Evolutionary conservation across 2,113 vertebrate species (phyloP).

Genomic region (Petrocephalus microphthalmus): DNA sequence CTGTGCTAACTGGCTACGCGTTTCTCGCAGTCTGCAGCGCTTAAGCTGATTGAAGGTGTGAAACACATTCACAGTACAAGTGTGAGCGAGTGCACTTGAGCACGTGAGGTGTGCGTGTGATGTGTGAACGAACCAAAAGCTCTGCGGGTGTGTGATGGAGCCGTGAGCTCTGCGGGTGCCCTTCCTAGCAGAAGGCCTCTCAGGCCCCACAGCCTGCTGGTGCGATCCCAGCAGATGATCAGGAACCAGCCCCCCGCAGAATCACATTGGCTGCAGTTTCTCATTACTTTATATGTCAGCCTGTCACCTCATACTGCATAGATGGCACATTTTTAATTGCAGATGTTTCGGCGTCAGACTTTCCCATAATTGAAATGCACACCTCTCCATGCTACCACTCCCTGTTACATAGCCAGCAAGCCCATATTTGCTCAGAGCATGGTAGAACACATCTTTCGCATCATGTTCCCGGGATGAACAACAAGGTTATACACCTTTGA

Average conservation of each 20-base stretch:
- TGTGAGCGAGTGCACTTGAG: neutral
- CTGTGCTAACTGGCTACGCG: neutral
- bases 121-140: neutral
- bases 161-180: neutral
- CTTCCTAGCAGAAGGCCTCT: neutral
- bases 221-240: neutral
- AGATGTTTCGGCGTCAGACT: neutral
- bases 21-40: neutral
- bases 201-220: neutral
- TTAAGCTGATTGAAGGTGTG: neutral
- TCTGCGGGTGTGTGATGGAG: neutral
- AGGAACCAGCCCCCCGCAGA: neutral
- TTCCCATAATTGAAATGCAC: neutral
- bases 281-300: neutral
- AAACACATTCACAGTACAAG: neutral
- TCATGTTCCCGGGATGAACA: neutral
- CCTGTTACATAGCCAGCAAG: neutral
- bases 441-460: neutral
- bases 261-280: neutral
- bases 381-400: neutral
- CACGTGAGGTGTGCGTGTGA: neutral
- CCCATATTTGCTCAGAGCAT: neutral
- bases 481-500: neutral
- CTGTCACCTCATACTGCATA: neutral
- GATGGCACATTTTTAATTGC: neutral